Base-by-base conservation (phyloP, 2,888 invertebrate genomes). In the Gisinianus flammeolus region DNA sequence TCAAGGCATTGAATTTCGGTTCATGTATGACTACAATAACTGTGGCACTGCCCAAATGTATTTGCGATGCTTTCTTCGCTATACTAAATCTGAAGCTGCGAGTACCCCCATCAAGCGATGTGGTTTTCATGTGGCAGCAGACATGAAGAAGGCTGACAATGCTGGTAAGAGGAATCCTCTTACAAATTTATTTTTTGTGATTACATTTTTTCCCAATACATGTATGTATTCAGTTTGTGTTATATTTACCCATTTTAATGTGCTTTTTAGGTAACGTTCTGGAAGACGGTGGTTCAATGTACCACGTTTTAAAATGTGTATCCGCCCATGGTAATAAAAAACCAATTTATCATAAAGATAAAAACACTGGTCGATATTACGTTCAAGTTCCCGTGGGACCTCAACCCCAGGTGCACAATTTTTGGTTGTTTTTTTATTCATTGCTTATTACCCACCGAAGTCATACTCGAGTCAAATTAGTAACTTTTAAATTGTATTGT, bases 261-360 rank as follows among this genome's bases (percentile, higher is more conserved):
- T n/a, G 62, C 16, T 58, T 58, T 22, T 58, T 58, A 19, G 62
- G 10, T 10, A 6, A 58, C 62, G 62, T 6, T 12, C 6, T n/a
- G 6, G 8, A 6, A 22, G 8, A n/a, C 26, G 16, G 28, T 16
- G 26, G 4, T 64, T 64, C 16, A 16, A 26, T 64, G 16, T 1
- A n/a, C 30, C 72, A 72, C 33, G 58, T 72, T 31, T n/a, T 72
- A 3, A 56, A 58, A 33, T 72, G 72, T 33, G 12, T 22, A 24
- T 24, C 3, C 4, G 5, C 22, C 16, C 30, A 67, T 24, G 52
- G 8, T n/a, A 52, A 70, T 10, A 26, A 54, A 8, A 44, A 70
- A 26, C 4, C n/a, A n/a, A n/a, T 33, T 10, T 56, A 72, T 16
- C 12, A 6, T 5, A 6, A 58, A 31, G 58, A 72, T 58, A 1